Percentiles rank a stretch among this genome's conserved stretches.
phyloP scores from a whole-genome alignment of 2,113 vertebrate genomes.

The Naja naja region DNA sequence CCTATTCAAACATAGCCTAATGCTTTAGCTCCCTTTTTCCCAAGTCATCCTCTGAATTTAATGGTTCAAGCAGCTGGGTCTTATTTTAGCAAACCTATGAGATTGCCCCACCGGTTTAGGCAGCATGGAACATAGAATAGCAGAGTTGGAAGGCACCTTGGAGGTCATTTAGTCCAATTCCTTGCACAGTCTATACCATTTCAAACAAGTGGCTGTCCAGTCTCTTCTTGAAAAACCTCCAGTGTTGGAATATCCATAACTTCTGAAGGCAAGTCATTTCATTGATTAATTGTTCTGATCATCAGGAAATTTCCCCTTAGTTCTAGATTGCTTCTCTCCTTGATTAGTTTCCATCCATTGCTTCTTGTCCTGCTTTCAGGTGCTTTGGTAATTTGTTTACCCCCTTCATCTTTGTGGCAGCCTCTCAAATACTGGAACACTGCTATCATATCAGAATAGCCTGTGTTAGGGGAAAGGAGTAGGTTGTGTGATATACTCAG shows the following conservation, averaged over 20 bases:
- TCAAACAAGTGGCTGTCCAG: too few relatives aligned
- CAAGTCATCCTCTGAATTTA: not conserved
- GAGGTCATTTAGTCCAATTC: too few relatives aligned
- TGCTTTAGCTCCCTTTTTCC: not conserved
- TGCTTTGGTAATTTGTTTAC: not conserved
- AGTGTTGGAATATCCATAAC: too few relatives aligned
- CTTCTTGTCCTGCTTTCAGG: too few relatives aligned
- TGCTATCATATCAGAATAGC: not conserved
- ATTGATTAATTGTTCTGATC: too few relatives aligned
- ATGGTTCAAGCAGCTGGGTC: not conserved
- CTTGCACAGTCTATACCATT: too few relatives aligned
- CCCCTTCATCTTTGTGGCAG: not conserved
- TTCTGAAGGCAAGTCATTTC: too few relatives aligned
- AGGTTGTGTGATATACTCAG: not conserved
- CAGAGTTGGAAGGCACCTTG: too few relatives aligned
- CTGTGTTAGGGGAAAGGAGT: not conserved
- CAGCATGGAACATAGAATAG: not conserved
- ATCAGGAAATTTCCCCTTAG: too few relatives aligned
- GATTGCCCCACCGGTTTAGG: not conserved
- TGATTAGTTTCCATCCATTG: too few relatives aligned
- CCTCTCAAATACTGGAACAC: not conserved
- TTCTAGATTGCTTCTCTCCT: too few relatives aligned
- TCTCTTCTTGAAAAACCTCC: too few relatives aligned
- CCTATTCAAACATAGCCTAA: not conserved
- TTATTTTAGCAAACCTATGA: not conserved